Base-by-base conservation (phyloP, 2,113 vertebrate genomes). In the Daphoenositta chrysoptera region DNA sequence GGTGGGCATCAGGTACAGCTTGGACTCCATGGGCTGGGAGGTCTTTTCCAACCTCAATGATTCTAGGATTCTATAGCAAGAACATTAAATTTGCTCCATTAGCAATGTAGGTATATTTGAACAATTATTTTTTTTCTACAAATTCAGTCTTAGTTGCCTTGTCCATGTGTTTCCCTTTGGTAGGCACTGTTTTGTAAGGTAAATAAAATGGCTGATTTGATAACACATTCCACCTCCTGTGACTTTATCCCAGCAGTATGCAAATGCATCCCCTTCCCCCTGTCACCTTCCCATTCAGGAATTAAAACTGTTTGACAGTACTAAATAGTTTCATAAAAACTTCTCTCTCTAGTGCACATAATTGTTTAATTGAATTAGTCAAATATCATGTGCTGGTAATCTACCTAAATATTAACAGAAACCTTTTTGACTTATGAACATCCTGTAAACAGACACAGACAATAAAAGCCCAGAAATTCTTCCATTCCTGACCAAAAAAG, bases 1-100 rank as follows among this genome's bases (percentile, higher is more conserved):
- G 9, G 23, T 42, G 15, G 24, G 35, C 0, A 42, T 30, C 0
- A 0, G 45, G 9, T 24, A 42, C 65, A 35, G 24, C 0, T 3
- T 24, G 65, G 45, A 17, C 10, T 51, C 18, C 0, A 2, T 42
- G 31, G 9, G 2, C 45, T 42, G 35, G 65, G 19, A 42, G 12
- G 20, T 1, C 12, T 60, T 60, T 42, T 13, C 54, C 54, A 51
- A 12, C 45, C 31, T 24, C 6, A 24, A 3, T 2, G 6, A 31
- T 42, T 35, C 20, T 24, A 37, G 24, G 24, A 42, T 70, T 83
- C 26, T 35, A 3, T 8, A 21, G 33, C 8, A 71, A 47, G 26
- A 77, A 26, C 14, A 56, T 63, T 89, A 35, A 40, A 44, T 45
- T 45, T 33, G 6, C 5, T 80, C 33, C 17, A 37, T 54, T 58